A percentile compares a stretch with the other conserved stretches of the same genome.
Conservation (phyloP, 1,140 invertebrate species). For the Aricia agestis region DNA sequence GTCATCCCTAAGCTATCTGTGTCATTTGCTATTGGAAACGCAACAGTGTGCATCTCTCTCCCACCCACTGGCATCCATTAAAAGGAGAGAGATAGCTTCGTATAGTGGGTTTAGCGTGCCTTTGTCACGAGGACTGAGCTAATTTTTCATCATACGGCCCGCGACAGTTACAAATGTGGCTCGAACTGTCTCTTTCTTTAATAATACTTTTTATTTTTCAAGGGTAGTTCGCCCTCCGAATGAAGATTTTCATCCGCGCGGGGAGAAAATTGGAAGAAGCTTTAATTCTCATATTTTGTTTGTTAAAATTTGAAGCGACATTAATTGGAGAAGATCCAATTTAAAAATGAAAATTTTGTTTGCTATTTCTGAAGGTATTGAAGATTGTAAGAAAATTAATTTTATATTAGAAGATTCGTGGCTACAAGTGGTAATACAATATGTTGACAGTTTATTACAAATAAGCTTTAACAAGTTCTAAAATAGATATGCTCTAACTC, state of each 20-base stretch:
- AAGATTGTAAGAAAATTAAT: neutral
- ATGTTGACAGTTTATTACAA: too few species aligned
- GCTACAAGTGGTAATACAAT: too few species aligned
- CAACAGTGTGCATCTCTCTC: conserved; percentile 44
- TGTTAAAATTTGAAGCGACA: conserved; percentile 32
- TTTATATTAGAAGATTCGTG: neutral
- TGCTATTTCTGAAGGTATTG: neutral
- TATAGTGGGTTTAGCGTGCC: conserved; percentile 67
- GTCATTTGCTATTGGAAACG: conserved; percentile 74
- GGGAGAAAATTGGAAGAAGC: conserved; percentile 69
- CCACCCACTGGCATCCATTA: conserved; percentile 31
- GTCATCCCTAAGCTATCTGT: conserved; percentile 75
- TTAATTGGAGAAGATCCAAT: conserved; percentile 25
- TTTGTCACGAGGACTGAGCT: conserved; percentile 74
- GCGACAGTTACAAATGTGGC: conserved; percentile 76
- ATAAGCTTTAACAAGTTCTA: too few species aligned
- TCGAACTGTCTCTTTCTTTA: conserved; percentile 78
- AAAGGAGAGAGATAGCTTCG: conserved; percentile 54
- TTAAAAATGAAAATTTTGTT: conserved; percentile 31
- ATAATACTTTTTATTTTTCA: conserved; percentile 77
- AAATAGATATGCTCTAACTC: too few species aligned
- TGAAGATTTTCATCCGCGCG: conserved; percentile 70
- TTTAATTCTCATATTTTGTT: conserved; percentile 71
- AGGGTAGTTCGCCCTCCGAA: conserved; percentile 71
- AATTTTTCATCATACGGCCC: conserved; percentile 78